Percentiles rank a stretch among this genome's conserved stretches.
Evolutionary conservation across 2,888 invertebrate genomes (phyloP).

Genomic region (Cephus sareptanus): DNA sequence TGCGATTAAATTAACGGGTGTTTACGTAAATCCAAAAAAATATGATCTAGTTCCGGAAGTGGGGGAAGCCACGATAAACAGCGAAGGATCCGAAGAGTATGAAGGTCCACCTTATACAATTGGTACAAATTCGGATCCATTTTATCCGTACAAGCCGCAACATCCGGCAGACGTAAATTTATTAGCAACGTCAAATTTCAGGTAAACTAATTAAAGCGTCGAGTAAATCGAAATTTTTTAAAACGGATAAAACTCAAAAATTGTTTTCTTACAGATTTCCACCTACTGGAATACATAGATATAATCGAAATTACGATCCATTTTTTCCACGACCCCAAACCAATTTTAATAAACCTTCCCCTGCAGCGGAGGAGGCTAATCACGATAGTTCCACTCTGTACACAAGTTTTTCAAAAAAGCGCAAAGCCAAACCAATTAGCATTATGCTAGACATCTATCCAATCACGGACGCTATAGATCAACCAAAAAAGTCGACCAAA

Average conservation of each 20-base stretch:
- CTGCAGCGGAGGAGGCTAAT: conserved; percentile 31
- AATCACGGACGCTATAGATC: conserved; percentile 63
- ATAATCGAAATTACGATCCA: conserved; percentile 50
- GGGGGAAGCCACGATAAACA: conserved; percentile 47
- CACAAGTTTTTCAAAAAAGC: conserved; percentile 36
- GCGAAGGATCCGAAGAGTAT: conserved; percentile 48
- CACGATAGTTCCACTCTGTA: conserved; percentile 41
- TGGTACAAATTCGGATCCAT: conserved; percentile 70
- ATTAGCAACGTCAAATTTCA: conserved; percentile 70
- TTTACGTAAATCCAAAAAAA: conserved; percentile 61
- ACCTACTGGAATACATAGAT: conserved; percentile 53
- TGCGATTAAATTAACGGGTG: conserved; percentile 63
- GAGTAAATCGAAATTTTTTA: conserved; percentile 2
- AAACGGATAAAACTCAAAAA: neutral
- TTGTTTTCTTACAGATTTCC: conserved; percentile 47
- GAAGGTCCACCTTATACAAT: conserved; percentile 50
- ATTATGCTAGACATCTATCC: conserved; percentile 76
- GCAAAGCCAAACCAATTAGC: conserved; percentile 70
- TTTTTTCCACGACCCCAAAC: conserved; percentile 45
- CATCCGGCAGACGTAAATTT: conserved; percentile 81
- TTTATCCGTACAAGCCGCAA: conserved; percentile 78
- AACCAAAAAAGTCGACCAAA: conserved; percentile 17
- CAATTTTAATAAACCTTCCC: conserved; percentile 34
- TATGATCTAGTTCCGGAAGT: conserved; percentile 44
- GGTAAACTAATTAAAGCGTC: conserved; percentile 40